A percentile compares a stretch with the other conserved stretches of the same genome.
phyloP scores from a whole-genome alignment of 1,140 invertebrate genomes.

The Leptinotarsa undecemlineata region DNA sequence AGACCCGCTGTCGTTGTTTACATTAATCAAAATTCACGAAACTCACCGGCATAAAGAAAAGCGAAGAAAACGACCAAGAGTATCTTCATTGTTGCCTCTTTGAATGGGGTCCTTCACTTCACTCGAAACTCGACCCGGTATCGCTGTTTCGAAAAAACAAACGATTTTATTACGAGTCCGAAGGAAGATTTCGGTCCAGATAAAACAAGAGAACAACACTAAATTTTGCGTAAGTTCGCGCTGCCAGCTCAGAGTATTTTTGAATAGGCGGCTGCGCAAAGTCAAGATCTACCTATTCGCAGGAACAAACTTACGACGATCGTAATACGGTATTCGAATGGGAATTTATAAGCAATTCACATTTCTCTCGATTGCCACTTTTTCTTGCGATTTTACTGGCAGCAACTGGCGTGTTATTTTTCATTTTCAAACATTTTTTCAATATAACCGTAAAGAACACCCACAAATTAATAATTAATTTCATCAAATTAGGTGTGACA shows the following conservation, averaged over 20 bases:
- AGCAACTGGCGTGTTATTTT: too few species aligned
- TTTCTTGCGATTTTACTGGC: too few species aligned
- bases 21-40: not conserved
- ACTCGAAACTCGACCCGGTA: not conserved
- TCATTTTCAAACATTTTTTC: too few species aligned
- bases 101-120: not conserved
- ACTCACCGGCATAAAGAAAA: not conserved
- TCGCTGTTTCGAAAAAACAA: not conserved
- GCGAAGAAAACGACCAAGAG: not conserved
- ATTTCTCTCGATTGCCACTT: not conserved
- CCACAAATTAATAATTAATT: too few species aligned
- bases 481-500: too few species aligned
- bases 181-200: not conserved
- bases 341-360: not conserved
- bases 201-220: conserved; percentile 8
- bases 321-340: not conserved
- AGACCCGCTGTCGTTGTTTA: conserved; percentile 1
- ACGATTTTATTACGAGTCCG: not conserved
- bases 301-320: not conserved
- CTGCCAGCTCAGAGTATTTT: not conserved
- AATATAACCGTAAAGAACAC: too few species aligned
- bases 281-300: conserved; percentile 2
- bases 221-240: not conserved
- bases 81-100: not conserved
- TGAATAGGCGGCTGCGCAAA: not conserved